These are phyloP conservation scores for Calephelis perditalis DNA, from an alignment of 2,888 invertebrate genomes.

Conservation along the genomic window DNA sequence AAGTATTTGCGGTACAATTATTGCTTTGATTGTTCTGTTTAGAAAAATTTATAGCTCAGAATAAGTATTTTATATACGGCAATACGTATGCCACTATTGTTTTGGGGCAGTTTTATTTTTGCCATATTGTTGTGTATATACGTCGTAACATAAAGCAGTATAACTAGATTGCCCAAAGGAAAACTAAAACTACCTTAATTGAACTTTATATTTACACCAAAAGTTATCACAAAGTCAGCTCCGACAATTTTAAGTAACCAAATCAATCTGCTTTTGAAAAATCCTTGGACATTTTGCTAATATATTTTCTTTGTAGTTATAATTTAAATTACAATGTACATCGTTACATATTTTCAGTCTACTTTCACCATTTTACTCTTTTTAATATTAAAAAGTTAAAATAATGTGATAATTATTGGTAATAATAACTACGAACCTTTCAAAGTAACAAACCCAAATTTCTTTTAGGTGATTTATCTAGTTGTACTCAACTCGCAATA, in stretches of 20 bases:
- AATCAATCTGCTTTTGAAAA: too few relatives aligned
- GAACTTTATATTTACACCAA: too few relatives aligned
- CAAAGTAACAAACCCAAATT: not conserved
- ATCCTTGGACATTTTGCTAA: too few relatives aligned
- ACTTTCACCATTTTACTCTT: too few relatives aligned
- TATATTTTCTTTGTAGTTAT: too few relatives aligned
- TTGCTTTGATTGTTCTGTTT: constrained; percentile 11
- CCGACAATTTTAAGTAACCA: too few relatives aligned
- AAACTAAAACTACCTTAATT: not conserved
- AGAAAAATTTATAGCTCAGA: constrained; percentile 5
- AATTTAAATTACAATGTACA: too few relatives aligned
- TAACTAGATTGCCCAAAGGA: not conserved
- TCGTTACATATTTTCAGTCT: too few relatives aligned
- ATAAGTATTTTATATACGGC: not conserved
- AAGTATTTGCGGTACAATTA: constrained; percentile 54
- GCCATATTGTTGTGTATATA: not conserved
- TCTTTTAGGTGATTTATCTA: not conserved
- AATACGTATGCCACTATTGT: constrained; percentile 2
- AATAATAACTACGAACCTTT: too few relatives aligned
- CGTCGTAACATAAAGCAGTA: not conserved
- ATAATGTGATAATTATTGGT: too few relatives aligned
- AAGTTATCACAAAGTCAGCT: too few relatives aligned
- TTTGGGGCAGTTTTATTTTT: constrained; percentile 9
- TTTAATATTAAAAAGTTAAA: too few relatives aligned
- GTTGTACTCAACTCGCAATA: constrained; percentile 3